Evolutionary conservation across 2,113 vertebrate genomes (phyloP).

Genomic region (Gobiocypris rarus): DNA sequence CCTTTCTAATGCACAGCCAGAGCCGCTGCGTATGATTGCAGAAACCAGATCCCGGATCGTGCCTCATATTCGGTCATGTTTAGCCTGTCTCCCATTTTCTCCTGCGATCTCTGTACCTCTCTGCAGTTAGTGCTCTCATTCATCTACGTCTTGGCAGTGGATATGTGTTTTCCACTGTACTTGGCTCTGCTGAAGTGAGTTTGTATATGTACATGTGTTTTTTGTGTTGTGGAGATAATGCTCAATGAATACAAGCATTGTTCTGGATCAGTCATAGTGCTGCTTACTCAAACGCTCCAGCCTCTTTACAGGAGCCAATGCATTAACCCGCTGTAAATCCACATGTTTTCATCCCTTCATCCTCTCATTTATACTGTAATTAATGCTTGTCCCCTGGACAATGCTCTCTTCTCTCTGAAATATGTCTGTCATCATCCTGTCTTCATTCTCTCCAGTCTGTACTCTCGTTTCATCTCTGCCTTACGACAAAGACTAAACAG

Average conservation of each 20-base stretch:
- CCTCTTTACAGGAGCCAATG: neutral
- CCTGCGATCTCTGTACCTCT: neutral
- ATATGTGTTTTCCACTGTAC: constrained; percentile 20
- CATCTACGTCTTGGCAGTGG: constrained; percentile 10
- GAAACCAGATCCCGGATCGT: constrained; percentile 1
- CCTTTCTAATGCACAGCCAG: neutral
- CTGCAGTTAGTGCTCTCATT: neutral
- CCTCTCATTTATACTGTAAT: constrained; percentile 17
- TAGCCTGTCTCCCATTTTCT: constrained; percentile 6
- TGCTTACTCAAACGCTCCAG: constrained; percentile 10
- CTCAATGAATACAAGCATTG: constrained; percentile 46
- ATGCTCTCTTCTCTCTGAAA: constrained; percentile 17
- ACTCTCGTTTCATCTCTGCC: constrained; percentile 19
- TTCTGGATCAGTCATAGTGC: constrained; percentile 48
- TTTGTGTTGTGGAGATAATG: constrained; percentile 27
- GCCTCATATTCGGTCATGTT: neutral
- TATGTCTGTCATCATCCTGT: constrained; percentile 23
- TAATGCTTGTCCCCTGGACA: constrained; percentile 1
- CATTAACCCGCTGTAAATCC: constrained; percentile 16
- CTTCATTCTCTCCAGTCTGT: neutral
- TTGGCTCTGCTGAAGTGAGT: neutral
- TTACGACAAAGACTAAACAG: no score
- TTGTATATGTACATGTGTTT: constrained; percentile 20
- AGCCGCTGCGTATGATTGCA: neutral
- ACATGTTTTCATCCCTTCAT: constrained; percentile 9